Evolutionary conservation across 2,797 vertebrate species (phyloP), one percentile per base, ranked within the genome.

Genomic region (Megaceryle alcyon): DNA sequence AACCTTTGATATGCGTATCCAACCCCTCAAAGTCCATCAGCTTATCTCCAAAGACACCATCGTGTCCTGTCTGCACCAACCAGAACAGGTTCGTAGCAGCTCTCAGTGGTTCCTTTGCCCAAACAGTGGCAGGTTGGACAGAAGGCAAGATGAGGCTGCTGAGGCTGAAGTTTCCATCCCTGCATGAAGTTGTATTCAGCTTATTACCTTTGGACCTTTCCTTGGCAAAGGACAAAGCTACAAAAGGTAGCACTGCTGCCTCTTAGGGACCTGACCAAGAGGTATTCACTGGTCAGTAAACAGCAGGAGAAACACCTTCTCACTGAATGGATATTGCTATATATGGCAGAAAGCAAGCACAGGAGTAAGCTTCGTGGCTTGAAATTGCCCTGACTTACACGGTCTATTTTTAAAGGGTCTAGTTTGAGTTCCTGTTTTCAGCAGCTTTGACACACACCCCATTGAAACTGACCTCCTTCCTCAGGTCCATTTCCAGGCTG

Each of bases 381-480:
- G 51, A 96, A 96, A 92, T 79, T 91, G 86, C 93, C 90, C 33
- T 61, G 88, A 75, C 90, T 95, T 88, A 77, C 60, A 73, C 1
- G 10, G 51, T 51, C 84, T 89, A 96, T 96, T 97, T 97, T 96
- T 96, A 96, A 86, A 94, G 37, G 39, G 23, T 59, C 83, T 79
- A 75, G 59, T 68, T 72, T 48, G 86, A 92, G 77, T 29, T 96
- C 75, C 73, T 86, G 86, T 88, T 96, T 96, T 97, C 95, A 94
- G 63, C 84, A 94, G 66, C 37, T 51, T 72, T 77, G 75, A 73
- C 33, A 93, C 57, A 95, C 51, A 93, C n/a, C 71, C 90, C 78
- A 91, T 87, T 94, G 94, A 92, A 85, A 78, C 46, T 91, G 88
- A 95, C 93, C 92, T 93, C 71, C 87, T 87, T 93, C 82, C 64